Base-by-base conservation (phyloP, 1,140 invertebrate species). In the Ceratitis capitata region DNA sequence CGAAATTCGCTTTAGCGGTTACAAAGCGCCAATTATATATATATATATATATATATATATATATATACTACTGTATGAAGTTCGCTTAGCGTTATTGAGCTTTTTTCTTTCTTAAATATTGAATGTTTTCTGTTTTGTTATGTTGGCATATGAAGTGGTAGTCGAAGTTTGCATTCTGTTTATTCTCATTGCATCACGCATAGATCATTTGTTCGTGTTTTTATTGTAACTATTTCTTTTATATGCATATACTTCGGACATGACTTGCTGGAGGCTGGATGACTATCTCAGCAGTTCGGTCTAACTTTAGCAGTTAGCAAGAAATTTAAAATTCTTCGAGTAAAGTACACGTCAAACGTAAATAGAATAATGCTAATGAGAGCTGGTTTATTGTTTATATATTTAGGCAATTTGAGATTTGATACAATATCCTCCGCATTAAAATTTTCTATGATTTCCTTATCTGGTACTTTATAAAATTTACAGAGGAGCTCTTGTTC, bases 391-490 rank as follows among this genome's bases (percentile, higher is more conserved):
- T 26, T 42, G 35, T 26, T n/a, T 7, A 23, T 14, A 26, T 49
- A 47, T 69, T 69, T 85, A n/a, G 16, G 61, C 5, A 47, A 85
- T 74, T 85, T 85, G 58, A 23, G 47, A 14, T n/a, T n/a, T n/a
- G n/a, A n/a, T n/a, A n/a, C n/a, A n/a, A n/a, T n/a, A n/a, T n/a
- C n/a, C n/a, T n/a, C n/a, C n/a, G n/a, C n/a, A 85, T 45, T 35
- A 12, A 85, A 3, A 51, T 78, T 49, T 35, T 64, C 58, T 26
- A 85, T 42, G 29, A 47, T 85, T 47, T 85, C 84, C 10, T 85
- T 53, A 16, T 85, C 84, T 51, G 61, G 29, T 2, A 84, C 56
- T 23, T 84, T n/a, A n/a, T n/a, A n/a, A n/a, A n/a, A n/a, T n/a
- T n/a, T n/a, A n/a, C n/a, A n/a, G n/a, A n/a, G n/a, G n/a, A n/a